Conservation (phyloP, 2,797 vertebrate species). For the Sebastes kiyomatsui region DNA sequence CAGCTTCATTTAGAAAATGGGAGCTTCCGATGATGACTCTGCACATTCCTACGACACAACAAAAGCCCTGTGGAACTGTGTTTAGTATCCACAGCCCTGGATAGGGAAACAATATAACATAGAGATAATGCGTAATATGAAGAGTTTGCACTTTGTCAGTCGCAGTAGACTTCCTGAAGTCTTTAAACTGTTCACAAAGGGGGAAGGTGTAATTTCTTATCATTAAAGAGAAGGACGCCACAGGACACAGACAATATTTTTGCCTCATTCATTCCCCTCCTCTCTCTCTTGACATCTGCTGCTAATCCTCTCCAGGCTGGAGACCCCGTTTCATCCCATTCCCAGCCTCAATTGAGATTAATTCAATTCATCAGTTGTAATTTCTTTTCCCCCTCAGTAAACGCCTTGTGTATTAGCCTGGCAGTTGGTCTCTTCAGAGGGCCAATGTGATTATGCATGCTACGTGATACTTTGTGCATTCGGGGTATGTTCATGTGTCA, state of each 20-base stretch:
- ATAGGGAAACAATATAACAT: neutral
- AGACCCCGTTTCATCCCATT: conserved; percentile 13
- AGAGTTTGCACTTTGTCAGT: neutral
- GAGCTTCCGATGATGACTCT: neutral
- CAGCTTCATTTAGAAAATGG: conserved; percentile 38
- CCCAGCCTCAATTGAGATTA: conserved; percentile 18
- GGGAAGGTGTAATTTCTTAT: neutral
- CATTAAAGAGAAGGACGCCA: neutral
- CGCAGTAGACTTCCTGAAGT: neutral
- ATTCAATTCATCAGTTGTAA: conserved; percentile 47
- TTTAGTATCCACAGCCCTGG: neutral
- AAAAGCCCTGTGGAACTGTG: neutral
- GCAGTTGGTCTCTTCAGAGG: conserved; percentile 8
- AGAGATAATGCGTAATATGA: too few relatives aligned
- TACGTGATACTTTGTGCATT: neutral
- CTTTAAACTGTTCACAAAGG: neutral
- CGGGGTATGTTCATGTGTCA: neutral
- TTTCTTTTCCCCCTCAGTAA: conserved; percentile 5
- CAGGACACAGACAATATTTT: neutral
- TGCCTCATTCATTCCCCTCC: neutral
- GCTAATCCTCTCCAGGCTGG: conserved; percentile 31
- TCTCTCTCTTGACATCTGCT: conserved; percentile 26
- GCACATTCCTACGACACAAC: neutral
- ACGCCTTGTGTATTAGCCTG: neutral
- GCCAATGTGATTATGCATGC: conserved; percentile 27